A percentile compares a stretch with the other conserved stretches of the same genome.
Evolutionary conservation across 2,888 invertebrate species (phyloP).

Genomic region (Pediacus dermestoides): DNA sequence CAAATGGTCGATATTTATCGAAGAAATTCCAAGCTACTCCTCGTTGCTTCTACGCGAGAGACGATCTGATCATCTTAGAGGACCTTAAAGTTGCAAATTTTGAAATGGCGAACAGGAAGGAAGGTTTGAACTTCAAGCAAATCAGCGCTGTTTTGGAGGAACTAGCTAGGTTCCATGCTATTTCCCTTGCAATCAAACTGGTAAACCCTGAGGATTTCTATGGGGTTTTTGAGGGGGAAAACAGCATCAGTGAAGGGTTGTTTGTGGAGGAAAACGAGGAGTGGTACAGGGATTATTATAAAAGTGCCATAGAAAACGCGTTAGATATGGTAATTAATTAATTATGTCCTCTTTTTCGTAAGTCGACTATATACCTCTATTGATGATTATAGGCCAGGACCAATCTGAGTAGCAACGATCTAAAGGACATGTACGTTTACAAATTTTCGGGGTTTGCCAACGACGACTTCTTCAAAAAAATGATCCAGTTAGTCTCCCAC

Average conservation of each 20-base stretch:
- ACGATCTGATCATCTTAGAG: constrained; percentile 55
- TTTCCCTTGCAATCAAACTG: constrained; percentile 60
- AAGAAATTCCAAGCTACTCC: no score
- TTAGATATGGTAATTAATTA: constrained; percentile 62
- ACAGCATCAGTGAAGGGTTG: constrained; percentile 56
- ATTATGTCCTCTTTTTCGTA: no score
- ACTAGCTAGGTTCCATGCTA: constrained; percentile 62
- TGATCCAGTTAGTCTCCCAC: constrained; percentile 62
- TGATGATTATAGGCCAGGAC: no score
- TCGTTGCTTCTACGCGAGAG: constrained; percentile 58
- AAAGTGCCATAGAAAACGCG: constrained; percentile 61
- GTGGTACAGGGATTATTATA: constrained; percentile 68
- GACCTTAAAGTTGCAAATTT: constrained; percentile 61
- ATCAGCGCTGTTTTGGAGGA: constrained; percentile 58
- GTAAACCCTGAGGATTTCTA: constrained; percentile 56
- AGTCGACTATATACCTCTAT: no score
- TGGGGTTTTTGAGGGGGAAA: constrained; percentile 51
- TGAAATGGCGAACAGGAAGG: constrained; percentile 61
- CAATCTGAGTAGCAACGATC: no score
- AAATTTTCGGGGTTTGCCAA: constrained; percentile 49
- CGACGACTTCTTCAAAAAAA: constrained; percentile 63
- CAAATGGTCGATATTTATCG: no score
- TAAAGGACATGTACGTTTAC: constrained; percentile 29
- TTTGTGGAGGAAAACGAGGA: constrained; percentile 64
- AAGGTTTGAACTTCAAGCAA: constrained; percentile 60